Evolutionary conservation across 35 echinoderm and acorn worm species (phyloP).

Genomic region (Anneissia japonica): DNA sequence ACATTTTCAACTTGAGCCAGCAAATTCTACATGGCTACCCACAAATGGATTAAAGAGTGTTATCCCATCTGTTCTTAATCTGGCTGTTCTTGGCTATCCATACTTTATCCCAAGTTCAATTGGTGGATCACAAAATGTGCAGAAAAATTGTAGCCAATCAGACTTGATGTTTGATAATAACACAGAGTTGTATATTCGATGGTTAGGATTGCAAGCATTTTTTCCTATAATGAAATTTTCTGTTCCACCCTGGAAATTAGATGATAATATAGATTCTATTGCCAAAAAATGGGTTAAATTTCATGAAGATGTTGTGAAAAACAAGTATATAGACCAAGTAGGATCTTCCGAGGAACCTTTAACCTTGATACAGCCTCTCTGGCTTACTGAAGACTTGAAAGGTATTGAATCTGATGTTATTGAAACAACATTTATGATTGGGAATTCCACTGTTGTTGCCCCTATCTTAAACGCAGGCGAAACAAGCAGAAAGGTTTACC

Average conservation of each 20-base stretch:
- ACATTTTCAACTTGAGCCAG: constrained; percentile 46
- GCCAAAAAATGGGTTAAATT: constrained; percentile 11
- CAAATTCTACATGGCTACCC: constrained; percentile 43
- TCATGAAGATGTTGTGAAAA: constrained; percentile 17
- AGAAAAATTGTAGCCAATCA: background rate
- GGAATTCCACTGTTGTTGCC: constrained; percentile 10
- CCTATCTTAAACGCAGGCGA: background rate
- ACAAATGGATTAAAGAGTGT: constrained; percentile 74
- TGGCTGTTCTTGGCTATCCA: constrained; percentile 75
- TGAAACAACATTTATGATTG: constrained; percentile 32
- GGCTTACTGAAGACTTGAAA: constrained; percentile 15
- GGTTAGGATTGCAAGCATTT: constrained; percentile 62
- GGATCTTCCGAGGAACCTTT: background rate
- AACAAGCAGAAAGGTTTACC: constrained; percentile 12
- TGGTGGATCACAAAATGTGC: background rate
- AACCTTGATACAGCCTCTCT: constrained; percentile 37
- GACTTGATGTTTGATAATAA: constrained; percentile 5
- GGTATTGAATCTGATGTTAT: background rate
- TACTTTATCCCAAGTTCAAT: constrained; percentile 60
- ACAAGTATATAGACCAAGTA: background rate
- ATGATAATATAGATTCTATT: constrained; percentile 7
- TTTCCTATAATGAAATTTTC: constrained; percentile 88
- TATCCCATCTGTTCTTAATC: constrained; percentile 63
- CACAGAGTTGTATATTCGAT: constrained; percentile 70
- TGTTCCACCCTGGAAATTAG: constrained; percentile 43